phyloP scores from a whole-genome alignment of 2,797 vertebrate species.

The Enteromius radiatus region DNA sequence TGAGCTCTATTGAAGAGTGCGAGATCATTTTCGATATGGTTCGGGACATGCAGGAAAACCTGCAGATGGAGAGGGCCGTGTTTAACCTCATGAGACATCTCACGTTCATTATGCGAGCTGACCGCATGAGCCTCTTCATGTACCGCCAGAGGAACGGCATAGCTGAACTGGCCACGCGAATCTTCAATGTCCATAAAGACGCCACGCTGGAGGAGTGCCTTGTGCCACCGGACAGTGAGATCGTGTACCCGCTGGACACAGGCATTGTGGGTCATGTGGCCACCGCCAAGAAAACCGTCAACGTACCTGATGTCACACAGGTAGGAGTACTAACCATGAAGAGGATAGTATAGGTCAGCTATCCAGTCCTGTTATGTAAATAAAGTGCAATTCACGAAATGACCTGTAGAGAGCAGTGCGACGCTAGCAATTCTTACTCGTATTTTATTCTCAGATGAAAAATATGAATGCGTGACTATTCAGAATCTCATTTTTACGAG shows the following conservation, averaged over 20 bases:
- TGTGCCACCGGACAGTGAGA: slow-evolving; percentile 86
- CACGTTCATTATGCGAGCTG: slow-evolving; percentile 82
- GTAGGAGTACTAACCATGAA: slow-evolving; percentile 65
- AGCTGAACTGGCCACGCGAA: slow-evolving; percentile 85
- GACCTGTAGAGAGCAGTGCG: slow-evolving; percentile 68
- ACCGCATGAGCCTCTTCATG: slow-evolving; percentile 90
- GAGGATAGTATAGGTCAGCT: neutral
- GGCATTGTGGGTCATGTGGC: slow-evolving; percentile 87
- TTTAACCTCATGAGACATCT: slow-evolving; percentile 88
- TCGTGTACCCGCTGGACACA: slow-evolving; percentile 88
- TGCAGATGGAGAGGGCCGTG: slow-evolving; percentile 83
- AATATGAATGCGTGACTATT: neutral
- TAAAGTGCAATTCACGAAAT: slow-evolving; percentile 10
- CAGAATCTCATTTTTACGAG: neutral
- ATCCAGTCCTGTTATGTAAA: neutral
- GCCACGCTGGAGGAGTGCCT: slow-evolving; percentile 83
- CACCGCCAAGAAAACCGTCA: slow-evolving; percentile 84
- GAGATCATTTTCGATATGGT: slow-evolving; percentile 88
- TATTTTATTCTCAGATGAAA: neutral
- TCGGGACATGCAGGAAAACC: slow-evolving; percentile 86
- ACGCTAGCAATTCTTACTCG: neutral
- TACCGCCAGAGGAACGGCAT: slow-evolving; percentile 87
- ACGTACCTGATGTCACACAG: slow-evolving; percentile 78
- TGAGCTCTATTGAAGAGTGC: slow-evolving; percentile 83
- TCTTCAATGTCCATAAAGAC: slow-evolving; percentile 86